A percentile compares a stretch with the other conserved stretches of the same genome.
Conservation (phyloP, 1,140 invertebrate species). For the Drosophila novamexicana region DNA sequence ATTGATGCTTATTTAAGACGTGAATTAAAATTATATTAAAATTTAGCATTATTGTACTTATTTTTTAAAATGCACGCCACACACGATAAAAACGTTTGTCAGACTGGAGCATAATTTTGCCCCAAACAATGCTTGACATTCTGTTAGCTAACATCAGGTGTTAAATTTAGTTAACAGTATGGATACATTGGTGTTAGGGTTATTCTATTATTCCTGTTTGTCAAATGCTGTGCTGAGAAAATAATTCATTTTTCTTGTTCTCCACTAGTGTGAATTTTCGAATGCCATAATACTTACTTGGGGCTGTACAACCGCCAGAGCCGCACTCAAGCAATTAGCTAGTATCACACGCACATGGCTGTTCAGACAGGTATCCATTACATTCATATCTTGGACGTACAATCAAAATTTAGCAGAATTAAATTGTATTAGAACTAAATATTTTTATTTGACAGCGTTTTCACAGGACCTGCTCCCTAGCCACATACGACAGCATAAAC, state of each 20-base stretch:
- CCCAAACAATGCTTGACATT: not conserved
- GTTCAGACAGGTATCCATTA: not conserved
- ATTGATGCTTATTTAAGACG: not conserved
- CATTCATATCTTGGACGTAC: not conserved
- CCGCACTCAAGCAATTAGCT: slow-evolving; percentile 4
- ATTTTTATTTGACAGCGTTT: slow-evolving; percentile 30
- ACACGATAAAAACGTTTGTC: not conserved
- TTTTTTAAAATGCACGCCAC: not conserved
- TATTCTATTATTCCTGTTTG: not conserved
- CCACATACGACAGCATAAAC: slow-evolving; percentile 89
- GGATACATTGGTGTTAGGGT: not conserved
- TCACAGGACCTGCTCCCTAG: slow-evolving; percentile 71
- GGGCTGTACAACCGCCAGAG: slow-evolving; percentile 9
- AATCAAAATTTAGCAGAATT: not conserved
- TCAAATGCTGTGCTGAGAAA: not conserved
- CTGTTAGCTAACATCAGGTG: not conserved
- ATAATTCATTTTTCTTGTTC: not conserved
- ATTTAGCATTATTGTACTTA: not conserved
- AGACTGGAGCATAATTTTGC: not conserved
- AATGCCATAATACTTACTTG: slow-evolving; percentile 19
- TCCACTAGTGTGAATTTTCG: not conserved
- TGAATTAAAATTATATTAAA: not conserved
- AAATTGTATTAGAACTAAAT: slow-evolving; percentile 1
- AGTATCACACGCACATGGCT: slow-evolving; percentile 1
- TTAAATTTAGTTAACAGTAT: not conserved